phyloP scores from a whole-genome alignment of 2,888 invertebrate species.

The Trichogramma dendrolimi region DNA sequence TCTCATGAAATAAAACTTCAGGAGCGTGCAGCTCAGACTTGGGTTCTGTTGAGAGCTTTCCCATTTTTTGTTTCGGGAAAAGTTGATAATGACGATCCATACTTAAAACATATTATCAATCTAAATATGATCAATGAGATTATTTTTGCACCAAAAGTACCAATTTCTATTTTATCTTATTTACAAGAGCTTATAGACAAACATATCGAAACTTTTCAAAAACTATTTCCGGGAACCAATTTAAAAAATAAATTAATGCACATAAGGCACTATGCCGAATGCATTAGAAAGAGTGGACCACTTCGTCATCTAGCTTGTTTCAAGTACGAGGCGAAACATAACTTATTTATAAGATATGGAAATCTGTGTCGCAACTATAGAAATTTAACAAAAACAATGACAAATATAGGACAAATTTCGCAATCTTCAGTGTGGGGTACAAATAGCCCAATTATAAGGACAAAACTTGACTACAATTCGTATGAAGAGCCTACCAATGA shows the following conservation, averaged over 20 bases:
- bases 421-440: slow-evolving; percentile 9
- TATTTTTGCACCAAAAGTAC: slow-evolving; percentile 21
- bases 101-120: slow-evolving; percentile 16
- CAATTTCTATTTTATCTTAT: neutral
- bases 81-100: slow-evolving; percentile 17
- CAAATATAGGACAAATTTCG: slow-evolving; percentile 1
- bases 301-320: neutral
- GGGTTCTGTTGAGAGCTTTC: slow-evolving; percentile 25
- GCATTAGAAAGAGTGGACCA: slow-evolving; percentile 4
- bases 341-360: neutral
- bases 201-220: slow-evolving; percentile 1
- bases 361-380: slow-evolving; percentile 1
- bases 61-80: slow-evolving; percentile 26
- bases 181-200: neutral
- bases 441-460: neutral
- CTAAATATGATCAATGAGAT: slow-evolving; percentile 25
- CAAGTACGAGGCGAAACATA: slow-evolving; percentile 5
- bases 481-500: neutral
- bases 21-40: slow-evolving; percentile 24
- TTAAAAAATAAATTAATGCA: slow-evolving; percentile 9
- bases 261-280: neutral
- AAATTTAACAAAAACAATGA: slow-evolving; percentile 8
- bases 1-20: slow-evolving; percentile 18
- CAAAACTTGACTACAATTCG: neutral
- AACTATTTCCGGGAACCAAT: neutral